These are phyloP conservation scores for Catostylus mosaicus DNA, from an alignment of 30 jellyfish, hydroid and myxozoan species.

Conservation along the genomic window DNA sequence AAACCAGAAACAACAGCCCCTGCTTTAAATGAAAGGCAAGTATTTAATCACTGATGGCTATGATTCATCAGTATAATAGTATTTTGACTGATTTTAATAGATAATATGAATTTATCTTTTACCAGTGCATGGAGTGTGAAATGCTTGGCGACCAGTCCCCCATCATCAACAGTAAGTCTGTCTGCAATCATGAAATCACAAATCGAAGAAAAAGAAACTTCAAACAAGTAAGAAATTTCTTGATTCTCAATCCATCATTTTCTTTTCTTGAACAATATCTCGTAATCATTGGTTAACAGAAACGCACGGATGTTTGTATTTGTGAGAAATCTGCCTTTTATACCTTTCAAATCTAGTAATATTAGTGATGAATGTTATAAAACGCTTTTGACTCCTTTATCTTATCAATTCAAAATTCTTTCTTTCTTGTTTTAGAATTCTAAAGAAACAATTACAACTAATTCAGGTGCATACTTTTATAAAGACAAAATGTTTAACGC, in stretches of 20 bases:
- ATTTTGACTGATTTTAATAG: too few species aligned
- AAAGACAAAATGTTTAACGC: background rate
- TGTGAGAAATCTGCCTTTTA: too few species aligned
- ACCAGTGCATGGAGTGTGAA: slow-evolving; percentile 48
- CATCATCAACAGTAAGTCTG: slow-evolving; percentile 41
- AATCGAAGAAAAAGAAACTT: slow-evolving; percentile 47
- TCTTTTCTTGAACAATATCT: too few species aligned
- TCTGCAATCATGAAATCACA: slow-evolving; percentile 66
- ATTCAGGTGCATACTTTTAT: slow-evolving; percentile 55
- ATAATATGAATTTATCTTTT: background rate
- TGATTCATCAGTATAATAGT: too few species aligned
- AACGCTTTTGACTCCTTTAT: too few species aligned
- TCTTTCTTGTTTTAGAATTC: slow-evolving; percentile 34
- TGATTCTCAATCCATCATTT: too few species aligned
- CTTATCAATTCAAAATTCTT: too few species aligned
- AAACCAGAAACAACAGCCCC: background rate
- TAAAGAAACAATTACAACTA: slow-evolving; percentile 64
- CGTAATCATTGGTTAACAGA: too few species aligned
- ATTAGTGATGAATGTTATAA: too few species aligned
- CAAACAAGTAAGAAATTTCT: slow-evolving; percentile 17
- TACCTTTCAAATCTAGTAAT: too few species aligned
- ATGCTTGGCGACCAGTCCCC: slow-evolving; percentile 49
- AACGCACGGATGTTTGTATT: too few species aligned
- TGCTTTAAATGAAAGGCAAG: slow-evolving; percentile 22
- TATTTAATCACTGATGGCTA: background rate